Conservation (phyloP, 2,113 vertebrate genomes). For the Steatornis caripensis region DNA sequence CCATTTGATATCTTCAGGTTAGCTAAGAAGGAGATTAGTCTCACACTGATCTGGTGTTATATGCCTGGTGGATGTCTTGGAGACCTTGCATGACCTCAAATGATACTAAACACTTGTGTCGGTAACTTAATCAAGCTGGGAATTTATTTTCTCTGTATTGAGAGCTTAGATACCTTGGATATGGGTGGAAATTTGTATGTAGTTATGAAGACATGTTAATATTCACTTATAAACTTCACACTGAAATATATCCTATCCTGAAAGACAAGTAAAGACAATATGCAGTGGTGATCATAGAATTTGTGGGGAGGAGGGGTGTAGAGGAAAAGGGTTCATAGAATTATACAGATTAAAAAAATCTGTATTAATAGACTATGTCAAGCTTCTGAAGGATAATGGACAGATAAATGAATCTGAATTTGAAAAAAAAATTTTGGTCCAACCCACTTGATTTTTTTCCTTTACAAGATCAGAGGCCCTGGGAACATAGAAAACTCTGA, state of each 20-base stretch:
- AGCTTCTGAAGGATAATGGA: neutral
- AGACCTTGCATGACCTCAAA: neutral
- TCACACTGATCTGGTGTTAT: neutral
- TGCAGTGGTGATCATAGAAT: neutral
- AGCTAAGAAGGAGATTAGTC: neutral
- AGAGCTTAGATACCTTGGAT: neutral
- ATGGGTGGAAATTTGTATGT: neutral
- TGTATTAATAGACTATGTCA: neutral
- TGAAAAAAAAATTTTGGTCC: neutral
- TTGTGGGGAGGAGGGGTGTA: neutral
- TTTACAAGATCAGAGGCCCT: neutral
- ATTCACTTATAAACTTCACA: neutral
- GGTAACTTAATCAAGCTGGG: neutral
- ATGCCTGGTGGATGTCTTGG: neutral
- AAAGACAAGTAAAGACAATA: neutral
- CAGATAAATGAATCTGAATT: neutral
- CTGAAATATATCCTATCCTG: neutral
- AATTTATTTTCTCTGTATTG: neutral
- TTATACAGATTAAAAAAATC: neutral
- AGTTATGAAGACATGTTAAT: neutral
- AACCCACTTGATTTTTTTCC: neutral
- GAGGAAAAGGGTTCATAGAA: neutral
- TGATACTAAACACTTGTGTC: neutral
- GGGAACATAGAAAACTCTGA: neutral
- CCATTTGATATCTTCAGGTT: neutral